phyloP scores from a whole-genome alignment of 1,140 invertebrate species.

The Hylaeus anthracinus region DNA sequence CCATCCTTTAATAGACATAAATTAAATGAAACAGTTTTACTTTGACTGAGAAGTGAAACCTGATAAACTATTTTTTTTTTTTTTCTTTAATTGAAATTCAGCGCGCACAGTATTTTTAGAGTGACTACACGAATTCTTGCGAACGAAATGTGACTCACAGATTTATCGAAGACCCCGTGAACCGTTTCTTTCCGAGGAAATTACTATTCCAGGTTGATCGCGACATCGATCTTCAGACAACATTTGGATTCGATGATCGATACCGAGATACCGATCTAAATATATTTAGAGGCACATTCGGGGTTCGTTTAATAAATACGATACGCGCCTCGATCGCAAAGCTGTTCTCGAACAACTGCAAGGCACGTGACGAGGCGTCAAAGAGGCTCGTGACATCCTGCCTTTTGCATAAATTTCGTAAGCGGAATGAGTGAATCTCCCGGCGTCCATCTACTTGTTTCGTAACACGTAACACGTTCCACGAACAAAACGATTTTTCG shows the following conservation, averaged over 20 bases:
- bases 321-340: constrained; percentile 16
- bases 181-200: background rate
- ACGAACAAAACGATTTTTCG: background rate
- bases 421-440: background rate
- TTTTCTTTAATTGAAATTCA: background rate
- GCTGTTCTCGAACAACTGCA: constrained; percentile 41
- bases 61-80: background rate
- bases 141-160: background rate
- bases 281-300: constrained; percentile 4
- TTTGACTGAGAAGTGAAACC: background rate
- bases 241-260: background rate
- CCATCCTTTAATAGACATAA: no score
- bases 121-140: background rate
- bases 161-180: background rate
- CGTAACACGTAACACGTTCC: background rate
- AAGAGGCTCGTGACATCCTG: constrained; percentile 64
- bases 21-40: no score
- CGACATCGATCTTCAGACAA: background rate
- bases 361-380: constrained; percentile 57
- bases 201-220: constrained; percentile 3
- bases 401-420: constrained; percentile 29
- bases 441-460: background rate
- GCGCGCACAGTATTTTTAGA: background rate
- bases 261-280: background rate
- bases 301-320: constrained; percentile 36